phyloP scores from a whole-genome alignment of 2,113 vertebrate species.

The Vombatus ursinus region DNA sequence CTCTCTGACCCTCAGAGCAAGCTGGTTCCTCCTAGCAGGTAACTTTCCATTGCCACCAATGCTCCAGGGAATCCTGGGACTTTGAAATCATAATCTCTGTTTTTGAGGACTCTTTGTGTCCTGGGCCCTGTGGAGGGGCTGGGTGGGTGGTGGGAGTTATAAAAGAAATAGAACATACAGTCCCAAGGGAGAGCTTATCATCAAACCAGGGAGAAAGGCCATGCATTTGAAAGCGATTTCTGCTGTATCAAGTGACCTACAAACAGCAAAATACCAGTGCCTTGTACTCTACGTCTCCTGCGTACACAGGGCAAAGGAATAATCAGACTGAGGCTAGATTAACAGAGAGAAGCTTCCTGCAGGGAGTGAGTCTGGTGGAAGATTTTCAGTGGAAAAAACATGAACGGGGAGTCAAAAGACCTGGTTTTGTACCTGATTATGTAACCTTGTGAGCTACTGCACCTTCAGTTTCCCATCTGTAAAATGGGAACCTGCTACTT shows the following conservation, averaged over 20 bases:
- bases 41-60: background rate
- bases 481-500: background rate
- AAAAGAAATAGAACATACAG: background rate
- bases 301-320: background rate
- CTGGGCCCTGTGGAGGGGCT: background rate
- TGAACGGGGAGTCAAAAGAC: background rate
- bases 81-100: background rate
- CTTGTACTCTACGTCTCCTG: background rate
- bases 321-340: background rate
- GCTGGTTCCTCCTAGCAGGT: background rate
- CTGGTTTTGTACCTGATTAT: background rate
- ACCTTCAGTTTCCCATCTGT: background rate
- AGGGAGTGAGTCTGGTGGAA: background rate
- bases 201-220: background rate
- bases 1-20: background rate
- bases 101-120: background rate
- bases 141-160: background rate
- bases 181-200: background rate
- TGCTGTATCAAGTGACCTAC: background rate
- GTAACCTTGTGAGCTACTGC: background rate
- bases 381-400: background rate
- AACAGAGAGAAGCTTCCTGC: background rate
- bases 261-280: background rate
- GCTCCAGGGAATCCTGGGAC: background rate
- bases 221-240: background rate